Percentiles rank a stretch among this genome's conserved stretches.
These are phyloP conservation scores for Lymantria dispar DNA, from an alignment of 2,888 invertebrate species.

Conservation along the genomic window DNA sequence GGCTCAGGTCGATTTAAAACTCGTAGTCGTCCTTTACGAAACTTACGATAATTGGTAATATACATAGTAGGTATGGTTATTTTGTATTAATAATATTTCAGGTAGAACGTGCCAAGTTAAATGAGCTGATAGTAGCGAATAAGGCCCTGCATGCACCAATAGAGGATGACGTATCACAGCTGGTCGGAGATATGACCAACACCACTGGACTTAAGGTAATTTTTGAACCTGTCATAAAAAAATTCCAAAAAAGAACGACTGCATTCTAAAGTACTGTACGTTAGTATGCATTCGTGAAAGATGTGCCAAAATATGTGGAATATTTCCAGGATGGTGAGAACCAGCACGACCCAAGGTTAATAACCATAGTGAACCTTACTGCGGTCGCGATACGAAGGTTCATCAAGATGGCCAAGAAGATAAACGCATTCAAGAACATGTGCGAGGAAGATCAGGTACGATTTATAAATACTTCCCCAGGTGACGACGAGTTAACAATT, in stretches of 20 bases:
- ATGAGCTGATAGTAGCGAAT: constrained; percentile 92
- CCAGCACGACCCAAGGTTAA: constrained; percentile 86
- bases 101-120: constrained; percentile 92
- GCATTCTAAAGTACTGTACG: too few species aligned
- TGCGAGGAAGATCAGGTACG: constrained; percentile 94
- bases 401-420: constrained; percentile 92
- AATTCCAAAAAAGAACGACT: too few species aligned
- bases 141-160: constrained; percentile 92
- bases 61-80: too few species aligned
- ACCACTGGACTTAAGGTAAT: constrained; percentile 55
- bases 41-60: too few species aligned
- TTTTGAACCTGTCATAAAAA: background rate
- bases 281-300: too few species aligned
- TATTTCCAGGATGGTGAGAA: constrained; percentile 50
- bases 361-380: constrained; percentile 94
- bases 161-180: constrained; percentile 89
- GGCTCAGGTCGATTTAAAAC: too few species aligned
- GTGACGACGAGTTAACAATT: too few species aligned
- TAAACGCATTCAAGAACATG: constrained; percentile 95
- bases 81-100: constrained; percentile 21
- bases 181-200: constrained; percentile 85
- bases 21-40: too few species aligned
- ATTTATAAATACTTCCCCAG: background rate
- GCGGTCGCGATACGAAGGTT: constrained; percentile 94
- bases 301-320: too few species aligned